phyloP scores from a whole-genome alignment of 2,113 vertebrate species.

The Psammodynastes pulverulentus region DNA sequence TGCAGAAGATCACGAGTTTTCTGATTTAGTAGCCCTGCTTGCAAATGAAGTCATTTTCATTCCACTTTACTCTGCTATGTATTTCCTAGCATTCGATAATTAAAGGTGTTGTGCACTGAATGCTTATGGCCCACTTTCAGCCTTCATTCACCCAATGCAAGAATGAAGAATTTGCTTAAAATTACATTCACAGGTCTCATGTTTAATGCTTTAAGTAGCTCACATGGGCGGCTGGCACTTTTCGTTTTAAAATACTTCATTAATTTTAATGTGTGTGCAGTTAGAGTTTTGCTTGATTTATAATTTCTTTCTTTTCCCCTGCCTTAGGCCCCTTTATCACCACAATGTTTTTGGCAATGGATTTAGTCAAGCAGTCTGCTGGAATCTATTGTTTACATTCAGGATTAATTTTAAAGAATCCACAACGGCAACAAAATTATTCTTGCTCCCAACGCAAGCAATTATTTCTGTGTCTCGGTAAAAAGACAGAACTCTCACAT shows the following conservation, averaged over 20 bases:
- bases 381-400: conserved; percentile 16
- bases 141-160: not conserved
- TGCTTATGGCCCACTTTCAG: not conserved
- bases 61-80: not conserved
- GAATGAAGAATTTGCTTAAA: not conserved
- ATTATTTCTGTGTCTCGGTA: conserved; percentile 22
- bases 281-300: not conserved
- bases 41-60: not conserved
- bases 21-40: not conserved
- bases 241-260: not conserved
- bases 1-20: not conserved
- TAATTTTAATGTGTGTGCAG: not conserved
- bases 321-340: not conserved
- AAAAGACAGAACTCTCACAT: not conserved
- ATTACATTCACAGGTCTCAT: not conserved
- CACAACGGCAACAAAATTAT: conserved; percentile 19
- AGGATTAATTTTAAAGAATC: conserved; percentile 38
- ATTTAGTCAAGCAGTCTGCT: not conserved
- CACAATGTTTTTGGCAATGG: conserved; percentile 3
- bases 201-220: not conserved
- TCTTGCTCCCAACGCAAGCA: not conserved
- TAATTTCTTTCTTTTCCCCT: not conserved
- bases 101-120: not conserved
- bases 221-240: not conserved
- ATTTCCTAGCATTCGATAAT: not conserved